Conservation (phyloP, 2,113 vertebrate species). For the Paedocypris sp. region DNA sequence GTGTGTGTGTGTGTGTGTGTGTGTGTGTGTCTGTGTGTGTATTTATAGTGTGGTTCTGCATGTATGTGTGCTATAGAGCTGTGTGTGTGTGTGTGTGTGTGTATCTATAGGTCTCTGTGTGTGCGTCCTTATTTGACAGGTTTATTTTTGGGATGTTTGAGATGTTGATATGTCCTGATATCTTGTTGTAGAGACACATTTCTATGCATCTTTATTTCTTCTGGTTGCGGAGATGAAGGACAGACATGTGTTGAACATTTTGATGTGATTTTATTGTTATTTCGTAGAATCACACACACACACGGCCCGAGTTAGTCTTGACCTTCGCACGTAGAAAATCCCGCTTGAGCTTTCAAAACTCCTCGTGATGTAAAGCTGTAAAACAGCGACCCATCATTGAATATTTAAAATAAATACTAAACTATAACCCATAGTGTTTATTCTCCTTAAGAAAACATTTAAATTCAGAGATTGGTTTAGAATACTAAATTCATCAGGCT, state of each 20-base stretch:
- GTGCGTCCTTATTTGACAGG: not conserved
- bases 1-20: too few species aligned
- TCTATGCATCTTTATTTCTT: too few species aligned
- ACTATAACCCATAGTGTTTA: not conserved
- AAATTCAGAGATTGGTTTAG: not conserved
- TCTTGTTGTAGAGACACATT: too few species aligned
- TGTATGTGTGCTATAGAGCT: not conserved
- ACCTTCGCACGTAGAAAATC: constrained; percentile 9
- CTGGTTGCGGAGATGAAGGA: constrained; percentile 1
- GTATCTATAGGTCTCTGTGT: not conserved
- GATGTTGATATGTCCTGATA: too few species aligned
- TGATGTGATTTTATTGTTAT: constrained; percentile 24
- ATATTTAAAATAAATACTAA: not conserved
- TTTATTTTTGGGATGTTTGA: not conserved
- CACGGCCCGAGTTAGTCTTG: constrained; percentile 2
- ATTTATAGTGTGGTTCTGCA: not conserved
- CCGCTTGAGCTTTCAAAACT: constrained; percentile 26
- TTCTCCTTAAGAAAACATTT: not conserved
- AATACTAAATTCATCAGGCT: constrained; percentile 12
- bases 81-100: not conserved
- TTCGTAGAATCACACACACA: constrained; percentile 23
- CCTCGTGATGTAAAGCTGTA: constrained; percentile 26
- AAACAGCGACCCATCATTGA: constrained; percentile 28
- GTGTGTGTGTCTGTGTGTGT: not conserved
- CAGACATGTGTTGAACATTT: constrained; percentile 22